Percentiles rank a stretch among this genome's conserved stretches.
Evolutionary conservation across 2,797 vertebrate species (phyloP).

Genomic region (Helicolenus hilgendorfi): DNA sequence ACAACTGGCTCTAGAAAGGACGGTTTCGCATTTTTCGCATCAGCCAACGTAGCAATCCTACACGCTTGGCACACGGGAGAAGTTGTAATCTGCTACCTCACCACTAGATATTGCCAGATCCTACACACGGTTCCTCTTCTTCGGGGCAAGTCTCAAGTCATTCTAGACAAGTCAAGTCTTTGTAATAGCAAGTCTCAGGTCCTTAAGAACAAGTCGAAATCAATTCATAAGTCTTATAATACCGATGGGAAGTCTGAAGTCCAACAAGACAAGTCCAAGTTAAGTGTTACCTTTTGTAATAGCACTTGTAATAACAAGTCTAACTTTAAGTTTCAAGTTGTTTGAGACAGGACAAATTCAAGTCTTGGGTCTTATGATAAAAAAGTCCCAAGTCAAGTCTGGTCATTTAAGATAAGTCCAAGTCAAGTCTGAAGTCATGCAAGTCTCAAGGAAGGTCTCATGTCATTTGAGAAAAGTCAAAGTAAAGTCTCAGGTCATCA

Average conservation of each 20-base stretch:
- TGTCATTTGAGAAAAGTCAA: neutral
- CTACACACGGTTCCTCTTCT: no score
- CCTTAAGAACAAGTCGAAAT: neutral
- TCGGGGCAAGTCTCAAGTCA: neutral
- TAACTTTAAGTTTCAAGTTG: neutral
- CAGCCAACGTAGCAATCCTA: no score
- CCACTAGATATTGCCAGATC: no score
- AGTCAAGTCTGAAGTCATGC: neutral
- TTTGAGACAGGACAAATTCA: no score
- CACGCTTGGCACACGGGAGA: no score
- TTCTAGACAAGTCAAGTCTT: neutral
- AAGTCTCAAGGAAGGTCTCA: neutral
- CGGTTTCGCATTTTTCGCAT: no score
- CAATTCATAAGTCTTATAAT: neutral
- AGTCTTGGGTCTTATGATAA: neutral
- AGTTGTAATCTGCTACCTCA: no score
- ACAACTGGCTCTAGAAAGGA: no score
- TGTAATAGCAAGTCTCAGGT: neutral
- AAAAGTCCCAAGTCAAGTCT: neutral
- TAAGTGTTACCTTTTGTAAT: no score
- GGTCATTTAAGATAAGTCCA: neutral
- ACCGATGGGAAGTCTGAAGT: neutral
- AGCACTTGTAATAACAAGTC: no score
- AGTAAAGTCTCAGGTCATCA: neutral
- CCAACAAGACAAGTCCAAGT: no score